Percentiles rank a stretch among this genome's conserved stretches.
phyloP scores from a whole-genome alignment of 2,113 vertebrate species.

The Anoplopoma fimbria region DNA sequence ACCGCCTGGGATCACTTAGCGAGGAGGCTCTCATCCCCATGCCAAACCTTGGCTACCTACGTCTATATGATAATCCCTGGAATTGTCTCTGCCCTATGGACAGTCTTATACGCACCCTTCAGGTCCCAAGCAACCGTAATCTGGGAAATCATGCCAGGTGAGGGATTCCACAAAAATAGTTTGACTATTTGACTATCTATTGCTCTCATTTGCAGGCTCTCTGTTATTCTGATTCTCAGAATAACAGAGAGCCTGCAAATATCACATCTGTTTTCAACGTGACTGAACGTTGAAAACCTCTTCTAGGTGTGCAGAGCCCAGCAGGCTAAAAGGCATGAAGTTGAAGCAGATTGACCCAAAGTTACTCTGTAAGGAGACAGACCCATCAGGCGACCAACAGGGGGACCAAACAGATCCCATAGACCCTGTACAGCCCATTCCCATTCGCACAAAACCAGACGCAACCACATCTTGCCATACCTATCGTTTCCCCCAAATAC shows the following conservation, averaged over 20 bases:
- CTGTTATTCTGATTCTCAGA: too few relatives aligned
- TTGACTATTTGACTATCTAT: not conserved
- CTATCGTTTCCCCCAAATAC: slow-evolving; percentile 88
- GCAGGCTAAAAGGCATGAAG: slow-evolving; percentile 85
- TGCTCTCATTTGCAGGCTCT: too few relatives aligned
- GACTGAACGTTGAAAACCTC: not conserved
- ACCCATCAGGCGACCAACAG: not conserved
- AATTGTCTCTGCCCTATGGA: slow-evolving; percentile 90
- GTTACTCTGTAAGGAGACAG: slow-evolving; percentile 84
- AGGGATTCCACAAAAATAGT: not conserved
- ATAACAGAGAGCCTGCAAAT: not conserved
- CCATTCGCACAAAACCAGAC: slow-evolving; percentile 80
- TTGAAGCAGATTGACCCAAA: slow-evolving; percentile 88
- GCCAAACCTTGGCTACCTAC: slow-evolving; percentile 89
- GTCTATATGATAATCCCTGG: slow-evolving; percentile 95
- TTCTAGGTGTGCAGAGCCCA: slow-evolving; percentile 86
- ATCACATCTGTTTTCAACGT: not conserved
- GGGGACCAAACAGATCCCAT: slow-evolving; percentile 36
- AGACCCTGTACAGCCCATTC: slow-evolving; percentile 58
- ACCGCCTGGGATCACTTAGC: slow-evolving; percentile 86
- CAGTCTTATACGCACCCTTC: slow-evolving; percentile 90
- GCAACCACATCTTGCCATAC: slow-evolving; percentile 89
- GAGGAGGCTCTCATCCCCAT: slow-evolving; percentile 92
- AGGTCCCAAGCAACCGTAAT: slow-evolving; percentile 93
- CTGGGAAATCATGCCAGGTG: slow-evolving; percentile 92